Evolutionary conservation across 2,888 invertebrate genomes (phyloP).

Genomic region (Drosophila suboccidentalis): DNA sequence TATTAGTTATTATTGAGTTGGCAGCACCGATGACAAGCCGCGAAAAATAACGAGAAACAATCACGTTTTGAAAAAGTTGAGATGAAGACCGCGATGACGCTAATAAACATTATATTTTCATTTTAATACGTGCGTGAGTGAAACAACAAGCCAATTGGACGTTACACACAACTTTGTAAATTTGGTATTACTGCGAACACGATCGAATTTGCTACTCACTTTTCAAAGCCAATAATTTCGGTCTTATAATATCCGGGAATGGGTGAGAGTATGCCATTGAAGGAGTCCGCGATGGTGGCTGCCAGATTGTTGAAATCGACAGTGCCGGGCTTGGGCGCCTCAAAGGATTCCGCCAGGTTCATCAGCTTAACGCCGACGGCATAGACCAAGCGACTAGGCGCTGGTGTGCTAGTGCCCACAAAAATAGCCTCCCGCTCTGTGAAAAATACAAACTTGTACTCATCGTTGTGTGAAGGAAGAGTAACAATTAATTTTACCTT

Average conservation of each 20-base stretch:
- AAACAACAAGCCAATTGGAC: too few relatives aligned
- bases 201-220: slow-evolving; percentile 86
- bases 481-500: slow-evolving; percentile 86
- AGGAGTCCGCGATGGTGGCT: slow-evolving; percentile 88
- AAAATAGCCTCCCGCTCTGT: slow-evolving; percentile 78
- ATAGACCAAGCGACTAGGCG: slow-evolving; percentile 90
- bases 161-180: too few relatives aligned
- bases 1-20: too few relatives aligned
- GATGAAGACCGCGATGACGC: too few relatives aligned
- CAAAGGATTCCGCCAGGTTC: slow-evolving; percentile 92
- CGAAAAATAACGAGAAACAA: too few relatives aligned
- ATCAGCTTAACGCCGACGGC: slow-evolving; percentile 91
- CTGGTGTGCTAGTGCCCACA: slow-evolving; percentile 87
- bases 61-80: too few relatives aligned
- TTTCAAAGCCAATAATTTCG: slow-evolving; percentile 90
- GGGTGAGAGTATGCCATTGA: slow-evolving; percentile 88
- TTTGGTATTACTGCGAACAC: too few relatives aligned
- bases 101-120: too few relatives aligned
- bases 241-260: slow-evolving; percentile 91
- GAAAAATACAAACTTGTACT: background rate
- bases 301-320: slow-evolving; percentile 91
- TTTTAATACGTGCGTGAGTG: too few relatives aligned
- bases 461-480: background rate
- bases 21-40: too few relatives aligned
- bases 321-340: slow-evolving; percentile 90